Evolutionary conservation across 1,140 invertebrate species (phyloP).

Genomic region (Antheraea pernyi): DNA sequence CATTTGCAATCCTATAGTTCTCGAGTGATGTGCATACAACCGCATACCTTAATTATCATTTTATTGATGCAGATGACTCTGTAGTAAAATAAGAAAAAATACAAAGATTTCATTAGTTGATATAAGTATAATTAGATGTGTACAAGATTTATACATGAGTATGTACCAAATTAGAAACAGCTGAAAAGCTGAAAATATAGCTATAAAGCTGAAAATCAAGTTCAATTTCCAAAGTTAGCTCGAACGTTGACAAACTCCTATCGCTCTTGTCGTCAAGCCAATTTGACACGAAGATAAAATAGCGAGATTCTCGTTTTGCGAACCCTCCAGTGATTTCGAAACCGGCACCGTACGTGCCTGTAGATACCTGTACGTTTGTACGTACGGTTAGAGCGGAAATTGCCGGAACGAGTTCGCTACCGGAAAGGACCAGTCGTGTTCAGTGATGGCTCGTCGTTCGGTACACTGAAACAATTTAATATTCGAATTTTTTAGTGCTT

Average conservation of each 20-base stretch:
- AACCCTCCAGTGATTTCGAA: background rate
- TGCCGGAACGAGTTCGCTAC: slow-evolving; percentile 8
- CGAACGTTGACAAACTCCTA: background rate
- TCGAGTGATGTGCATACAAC: too few species aligned
- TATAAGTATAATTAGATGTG: too few species aligned
- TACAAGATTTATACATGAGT: too few species aligned
- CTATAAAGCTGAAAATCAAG: background rate
- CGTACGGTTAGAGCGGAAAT: slow-evolving; percentile 8
- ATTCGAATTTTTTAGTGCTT: background rate
- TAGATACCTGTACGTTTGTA: slow-evolving; percentile 1
- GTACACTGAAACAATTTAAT: slow-evolving; percentile 3
- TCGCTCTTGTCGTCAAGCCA: background rate
- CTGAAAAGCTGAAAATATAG: too few species aligned
- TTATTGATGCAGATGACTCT: too few species aligned
- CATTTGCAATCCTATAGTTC: too few species aligned
- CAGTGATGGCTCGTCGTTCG: slow-evolving; percentile 8
- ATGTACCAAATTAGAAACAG: too few species aligned
- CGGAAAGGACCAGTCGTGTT: slow-evolving; percentile 6
- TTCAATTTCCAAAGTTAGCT: background rate
- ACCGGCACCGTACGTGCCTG: background rate
- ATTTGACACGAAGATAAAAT: background rate
- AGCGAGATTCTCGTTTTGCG: background rate
- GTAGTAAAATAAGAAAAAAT: too few species aligned
- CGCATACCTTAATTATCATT: too few species aligned
- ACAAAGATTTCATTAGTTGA: too few species aligned